Percentiles rank a stretch among this genome's conserved stretches.
Conservation (phyloP, 2,888 invertebrate species). For the Drosophila fulvimacula region DNA sequence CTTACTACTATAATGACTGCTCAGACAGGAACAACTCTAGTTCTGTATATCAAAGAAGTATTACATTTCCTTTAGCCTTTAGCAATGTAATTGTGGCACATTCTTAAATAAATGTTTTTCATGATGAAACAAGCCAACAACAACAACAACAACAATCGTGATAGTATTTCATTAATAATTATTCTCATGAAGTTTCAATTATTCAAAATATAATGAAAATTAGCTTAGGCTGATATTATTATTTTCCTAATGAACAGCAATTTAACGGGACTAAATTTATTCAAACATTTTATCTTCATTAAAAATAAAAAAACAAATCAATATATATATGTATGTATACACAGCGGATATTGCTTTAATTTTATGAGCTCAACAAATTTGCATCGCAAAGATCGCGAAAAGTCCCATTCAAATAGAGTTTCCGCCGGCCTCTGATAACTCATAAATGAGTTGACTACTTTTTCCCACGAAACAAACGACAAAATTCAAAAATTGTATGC, state of each 20-base stretch:
- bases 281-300: slow-evolving; percentile 24
- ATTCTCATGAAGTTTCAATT: background rate
- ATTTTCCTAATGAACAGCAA: slow-evolving; percentile 53
- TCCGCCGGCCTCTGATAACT: slow-evolving; percentile 59
- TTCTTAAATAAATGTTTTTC: background rate
- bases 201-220: no score
- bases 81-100: background rate
- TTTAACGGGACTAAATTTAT: slow-evolving; percentile 46
- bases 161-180: background rate
- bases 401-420: slow-evolving; percentile 32
- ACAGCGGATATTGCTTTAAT: slow-evolving; percentile 34
- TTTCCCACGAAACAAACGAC: slow-evolving; percentile 72
- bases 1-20: background rate
- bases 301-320: slow-evolving; percentile 25
- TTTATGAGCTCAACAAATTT: slow-evolving; percentile 42
- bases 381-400: slow-evolving; percentile 55
- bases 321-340: slow-evolving; percentile 12
- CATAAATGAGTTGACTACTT: slow-evolving; percentile 39
- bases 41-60: background rate
- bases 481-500: slow-evolving; percentile 67
- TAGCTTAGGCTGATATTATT: no score
- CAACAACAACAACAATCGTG: background rate
- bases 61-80: background rate
- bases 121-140: no score
- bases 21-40: background rate